A percentile compares a stretch with the other conserved stretches of the same genome.
Conservation (phyloP, 2,888 invertebrate genomes). For the Exocentrus adspersus region DNA sequence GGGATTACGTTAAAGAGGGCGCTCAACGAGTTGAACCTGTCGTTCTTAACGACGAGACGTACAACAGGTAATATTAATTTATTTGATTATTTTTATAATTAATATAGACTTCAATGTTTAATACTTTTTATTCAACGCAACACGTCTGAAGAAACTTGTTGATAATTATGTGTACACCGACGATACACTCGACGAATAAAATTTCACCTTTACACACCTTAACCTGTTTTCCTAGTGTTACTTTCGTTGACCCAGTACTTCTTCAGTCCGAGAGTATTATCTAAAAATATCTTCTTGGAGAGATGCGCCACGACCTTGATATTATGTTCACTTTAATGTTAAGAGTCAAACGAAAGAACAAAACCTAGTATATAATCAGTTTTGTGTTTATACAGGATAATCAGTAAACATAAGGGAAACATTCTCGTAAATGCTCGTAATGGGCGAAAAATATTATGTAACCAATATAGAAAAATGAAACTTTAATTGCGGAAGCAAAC, state of each 20-base stretch:
- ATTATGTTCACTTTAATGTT: not conserved
- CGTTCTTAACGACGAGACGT: constrained; percentile 76
- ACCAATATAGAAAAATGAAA: no score
- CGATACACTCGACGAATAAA: not conserved
- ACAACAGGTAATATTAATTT: constrained; percentile 73
- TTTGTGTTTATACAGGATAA: no score
- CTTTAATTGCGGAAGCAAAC: no score
- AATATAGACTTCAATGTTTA: not conserved
- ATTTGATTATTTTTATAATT: no score
- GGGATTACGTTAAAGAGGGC: constrained; percentile 76
- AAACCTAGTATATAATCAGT: no score
- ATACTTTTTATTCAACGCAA: not conserved
- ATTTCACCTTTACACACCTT: not conserved
- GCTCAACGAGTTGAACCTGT: constrained; percentile 81
- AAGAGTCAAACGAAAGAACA: no score
- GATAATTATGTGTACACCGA: not conserved
- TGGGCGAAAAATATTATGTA: no score
- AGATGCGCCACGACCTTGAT: not conserved
- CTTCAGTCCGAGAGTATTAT: not conserved
- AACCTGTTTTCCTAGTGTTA: constrained; percentile 1
- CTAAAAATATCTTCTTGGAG: not conserved
- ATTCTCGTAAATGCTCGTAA: no score
- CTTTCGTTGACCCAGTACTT: not conserved
- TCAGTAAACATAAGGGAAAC: no score
- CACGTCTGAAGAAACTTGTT: not conserved